Percentiles rank a stretch among this genome's conserved stretches.
Evolutionary conservation across 2,888 invertebrate genomes (phyloP).

Genomic region (Ormyrus labotus): DNA sequence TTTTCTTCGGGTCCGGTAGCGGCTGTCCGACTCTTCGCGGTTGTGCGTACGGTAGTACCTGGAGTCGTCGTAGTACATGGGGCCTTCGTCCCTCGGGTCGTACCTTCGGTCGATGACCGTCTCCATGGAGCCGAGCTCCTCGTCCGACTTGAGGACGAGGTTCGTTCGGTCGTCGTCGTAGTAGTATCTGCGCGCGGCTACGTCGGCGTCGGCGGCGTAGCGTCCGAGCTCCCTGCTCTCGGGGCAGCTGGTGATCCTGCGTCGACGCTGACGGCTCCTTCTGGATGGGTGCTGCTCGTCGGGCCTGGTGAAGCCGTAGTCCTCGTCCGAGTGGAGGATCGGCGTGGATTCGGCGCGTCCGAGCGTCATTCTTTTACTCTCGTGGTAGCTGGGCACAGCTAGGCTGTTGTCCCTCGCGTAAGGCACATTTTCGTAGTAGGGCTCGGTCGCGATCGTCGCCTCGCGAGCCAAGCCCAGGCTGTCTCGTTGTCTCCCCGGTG

Average conservation of each 20-base stretch:
- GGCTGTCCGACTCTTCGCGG: background rate
- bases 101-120: slow-evolving; percentile 65
- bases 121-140: slow-evolving; percentile 72
- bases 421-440: slow-evolving; percentile 65
- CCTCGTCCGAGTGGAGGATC: slow-evolving; percentile 63
- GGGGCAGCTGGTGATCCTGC: slow-evolving; percentile 69
- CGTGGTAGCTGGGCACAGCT: background rate
- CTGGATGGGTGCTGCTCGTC: slow-evolving; percentile 53
- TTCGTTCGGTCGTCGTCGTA: slow-evolving; percentile 52
- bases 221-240: slow-evolving; percentile 62
- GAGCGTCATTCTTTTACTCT: slow-evolving; percentile 37
- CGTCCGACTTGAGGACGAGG: slow-evolving; percentile 67
- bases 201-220: slow-evolving; percentile 38
- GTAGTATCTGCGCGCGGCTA: slow-evolving; percentile 9
- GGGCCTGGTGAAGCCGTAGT: background rate
- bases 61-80: background rate
- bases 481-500: background rate
- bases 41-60: slow-evolving; percentile 20
- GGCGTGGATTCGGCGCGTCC: slow-evolving; percentile 72
- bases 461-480: slow-evolving; percentile 40
- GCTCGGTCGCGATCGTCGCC: slow-evolving; percentile 49
- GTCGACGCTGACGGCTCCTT: slow-evolving; percentile 62
- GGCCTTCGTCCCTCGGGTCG: background rate
- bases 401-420: slow-evolving; percentile 10
- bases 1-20: slow-evolving; percentile 62